A percentile compares a stretch with the other conserved stretches of the same genome.
Evolutionary conservation across 2,113 vertebrate species (phyloP).

Genomic region (Circaetus cinerascens): DNA sequence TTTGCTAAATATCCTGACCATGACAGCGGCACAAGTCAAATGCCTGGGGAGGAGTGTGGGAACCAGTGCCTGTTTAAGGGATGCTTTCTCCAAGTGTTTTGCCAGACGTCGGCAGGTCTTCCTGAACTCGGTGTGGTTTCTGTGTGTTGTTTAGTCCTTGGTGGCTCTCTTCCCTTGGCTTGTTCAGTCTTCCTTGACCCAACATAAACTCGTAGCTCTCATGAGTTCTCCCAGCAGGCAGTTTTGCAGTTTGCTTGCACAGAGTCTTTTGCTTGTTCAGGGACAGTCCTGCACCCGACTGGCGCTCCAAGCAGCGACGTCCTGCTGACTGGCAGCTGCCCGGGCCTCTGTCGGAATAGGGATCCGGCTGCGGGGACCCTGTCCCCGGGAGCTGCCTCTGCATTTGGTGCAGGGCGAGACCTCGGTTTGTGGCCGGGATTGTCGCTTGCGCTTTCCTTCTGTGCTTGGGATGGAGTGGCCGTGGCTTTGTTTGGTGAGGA

Average conservation of each 20-base stretch:
- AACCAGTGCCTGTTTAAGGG: background rate
- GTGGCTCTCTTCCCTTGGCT: background rate
- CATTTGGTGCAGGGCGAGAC: accelerated
- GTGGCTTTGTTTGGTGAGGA: background rate
- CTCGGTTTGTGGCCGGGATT: accelerated
- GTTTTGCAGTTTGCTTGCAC: background rate
- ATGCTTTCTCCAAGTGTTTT: accelerated
- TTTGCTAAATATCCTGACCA: accelerated
- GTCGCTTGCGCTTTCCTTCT: background rate
- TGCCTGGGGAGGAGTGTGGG: background rate
- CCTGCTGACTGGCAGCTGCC: background rate
- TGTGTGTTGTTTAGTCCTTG: background rate
- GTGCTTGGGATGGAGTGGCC: accelerated
- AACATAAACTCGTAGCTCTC: accelerated
- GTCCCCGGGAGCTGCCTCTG: background rate
- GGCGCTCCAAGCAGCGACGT: accelerated
- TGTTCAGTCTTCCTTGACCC: background rate
- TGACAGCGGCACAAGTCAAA: background rate
- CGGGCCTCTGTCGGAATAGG: accelerated
- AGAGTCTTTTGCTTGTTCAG: background rate
- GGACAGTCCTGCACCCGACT: accelerated
- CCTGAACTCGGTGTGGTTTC: background rate
- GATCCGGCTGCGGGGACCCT: background rate
- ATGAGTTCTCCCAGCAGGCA: background rate
- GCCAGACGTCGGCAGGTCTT: accelerated